Evolutionary conservation across 2,888 invertebrate genomes (phyloP).

Genomic region (Cyclophora albipunctata): DNA sequence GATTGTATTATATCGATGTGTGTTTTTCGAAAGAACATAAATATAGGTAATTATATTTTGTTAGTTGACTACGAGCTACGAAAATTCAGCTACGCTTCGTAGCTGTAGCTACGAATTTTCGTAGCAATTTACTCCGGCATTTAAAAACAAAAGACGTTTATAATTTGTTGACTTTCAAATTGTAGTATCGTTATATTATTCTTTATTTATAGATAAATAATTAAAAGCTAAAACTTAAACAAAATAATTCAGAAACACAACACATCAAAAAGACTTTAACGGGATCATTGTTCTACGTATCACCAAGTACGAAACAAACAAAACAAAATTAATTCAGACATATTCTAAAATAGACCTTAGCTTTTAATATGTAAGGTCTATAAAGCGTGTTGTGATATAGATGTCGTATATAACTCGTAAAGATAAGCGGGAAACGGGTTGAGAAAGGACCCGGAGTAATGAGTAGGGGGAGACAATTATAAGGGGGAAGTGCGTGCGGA

Average conservation of each 20-base stretch:
- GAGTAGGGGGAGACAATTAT: conserved; percentile 71
- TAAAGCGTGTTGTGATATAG: not conserved
- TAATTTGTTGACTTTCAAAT: too few relatives aligned
- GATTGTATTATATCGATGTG: too few relatives aligned
- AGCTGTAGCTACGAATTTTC: too few relatives aligned
- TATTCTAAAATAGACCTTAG: not conserved
- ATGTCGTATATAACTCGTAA: conserved; percentile 24
- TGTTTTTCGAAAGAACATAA: too few relatives aligned
- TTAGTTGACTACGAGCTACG: too few relatives aligned
- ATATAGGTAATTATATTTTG: too few relatives aligned
- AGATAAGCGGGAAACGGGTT: conserved; percentile 64
- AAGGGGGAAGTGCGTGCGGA: conserved; percentile 67
- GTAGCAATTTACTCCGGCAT: too few relatives aligned
- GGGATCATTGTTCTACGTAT: not conserved
- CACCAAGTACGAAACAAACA: not conserved
- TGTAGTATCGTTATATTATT: too few relatives aligned
- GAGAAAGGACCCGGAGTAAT: conserved; percentile 67
- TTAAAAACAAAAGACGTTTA: too few relatives aligned
- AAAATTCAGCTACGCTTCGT: too few relatives aligned
- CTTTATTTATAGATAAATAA: too few relatives aligned
- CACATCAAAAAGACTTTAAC: conserved; percentile 4
- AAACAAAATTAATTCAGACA: not conserved
- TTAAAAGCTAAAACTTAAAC: not conserved
- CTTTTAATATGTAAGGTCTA: conserved; percentile 1
- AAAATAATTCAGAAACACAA: not conserved